Percentiles rank a stretch among this genome's conserved stretches.
phyloP scores from a whole-genome alignment of 2,797 vertebrate genomes.

The Eremophila alpestris region DNA sequence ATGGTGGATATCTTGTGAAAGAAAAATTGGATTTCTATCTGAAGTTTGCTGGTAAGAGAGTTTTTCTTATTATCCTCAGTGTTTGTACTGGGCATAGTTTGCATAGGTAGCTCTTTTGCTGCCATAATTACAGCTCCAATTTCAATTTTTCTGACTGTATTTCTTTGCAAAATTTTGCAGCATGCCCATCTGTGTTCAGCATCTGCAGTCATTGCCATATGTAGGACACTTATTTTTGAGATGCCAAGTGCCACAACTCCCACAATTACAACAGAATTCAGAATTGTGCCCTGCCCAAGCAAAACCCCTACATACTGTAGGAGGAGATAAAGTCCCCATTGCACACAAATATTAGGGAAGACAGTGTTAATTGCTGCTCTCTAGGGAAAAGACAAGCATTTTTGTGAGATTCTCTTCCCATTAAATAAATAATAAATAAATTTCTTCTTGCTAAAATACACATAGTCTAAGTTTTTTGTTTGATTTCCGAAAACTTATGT shows the following conservation, averaged over 20 bases:
- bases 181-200: background rate
- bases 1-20: background rate
- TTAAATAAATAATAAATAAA: too few relatives aligned
- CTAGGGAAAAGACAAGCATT: background rate
- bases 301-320: background rate
- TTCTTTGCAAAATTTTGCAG: conserved; percentile 2
- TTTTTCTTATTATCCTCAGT: background rate
- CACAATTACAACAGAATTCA: background rate
- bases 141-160: background rate
- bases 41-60: background rate
- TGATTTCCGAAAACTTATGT: too few relatives aligned
- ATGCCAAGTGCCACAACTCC: background rate
- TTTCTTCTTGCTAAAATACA: too few relatives aligned
- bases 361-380: background rate
- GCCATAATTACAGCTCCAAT: background rate
- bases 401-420: background rate
- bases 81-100: background rate
- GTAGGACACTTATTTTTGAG: conserved; percentile 29
- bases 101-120: background rate
- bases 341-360: background rate
- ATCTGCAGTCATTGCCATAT: background rate
- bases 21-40: background rate
- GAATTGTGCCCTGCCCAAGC: background rate
- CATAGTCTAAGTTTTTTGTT: too few relatives aligned
- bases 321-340: background rate